phyloP scores from a whole-genome alignment of 35 echinoderm and acorn worm species.

The Diadema setosum region DNA sequence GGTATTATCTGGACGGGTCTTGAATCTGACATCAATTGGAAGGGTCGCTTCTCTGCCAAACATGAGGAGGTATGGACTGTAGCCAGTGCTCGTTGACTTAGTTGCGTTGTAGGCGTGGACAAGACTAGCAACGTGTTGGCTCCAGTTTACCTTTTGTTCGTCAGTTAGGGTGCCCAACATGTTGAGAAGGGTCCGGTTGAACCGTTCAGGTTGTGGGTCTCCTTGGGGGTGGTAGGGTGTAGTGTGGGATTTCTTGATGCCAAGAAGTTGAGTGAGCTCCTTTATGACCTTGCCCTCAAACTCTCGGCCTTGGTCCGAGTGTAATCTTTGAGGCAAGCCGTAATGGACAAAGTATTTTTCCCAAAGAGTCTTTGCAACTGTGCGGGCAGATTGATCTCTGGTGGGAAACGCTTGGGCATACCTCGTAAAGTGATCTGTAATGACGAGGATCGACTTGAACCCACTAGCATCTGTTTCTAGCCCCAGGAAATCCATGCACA shows the following conservation, averaged over 20 bases:
- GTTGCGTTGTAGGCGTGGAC: conserved; percentile 58
- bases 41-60: conserved; percentile 47
- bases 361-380: conserved; percentile 39
- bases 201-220: too few species aligned
- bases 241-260: neutral
- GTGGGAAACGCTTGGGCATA: conserved; percentile 48
- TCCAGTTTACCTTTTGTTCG: too few species aligned
- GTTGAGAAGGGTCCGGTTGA: too few species aligned
- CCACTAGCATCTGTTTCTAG: conserved; percentile 7
- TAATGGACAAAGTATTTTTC: conserved; percentile 48
- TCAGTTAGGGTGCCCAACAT: too few species aligned
- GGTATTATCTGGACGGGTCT: neutral
- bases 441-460: conserved; percentile 22
- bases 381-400: conserved; percentile 21
- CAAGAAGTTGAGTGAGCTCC: neutral
- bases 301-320: conserved; percentile 42
- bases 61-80: conserved; percentile 49
- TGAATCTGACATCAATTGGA: conserved; percentile 19
- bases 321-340: conserved; percentile 22
- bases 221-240: too few species aligned
- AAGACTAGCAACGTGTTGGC: neutral
- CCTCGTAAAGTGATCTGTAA: conserved; percentile 53
- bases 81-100: conserved; percentile 29
- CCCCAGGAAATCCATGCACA: conserved; percentile 53
- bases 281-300: conserved; percentile 40